Evolutionary conservation across 1,140 invertebrate species (phyloP), one percentile per base, ranked within the genome.

Genomic region (Ips nitidus): DNA sequence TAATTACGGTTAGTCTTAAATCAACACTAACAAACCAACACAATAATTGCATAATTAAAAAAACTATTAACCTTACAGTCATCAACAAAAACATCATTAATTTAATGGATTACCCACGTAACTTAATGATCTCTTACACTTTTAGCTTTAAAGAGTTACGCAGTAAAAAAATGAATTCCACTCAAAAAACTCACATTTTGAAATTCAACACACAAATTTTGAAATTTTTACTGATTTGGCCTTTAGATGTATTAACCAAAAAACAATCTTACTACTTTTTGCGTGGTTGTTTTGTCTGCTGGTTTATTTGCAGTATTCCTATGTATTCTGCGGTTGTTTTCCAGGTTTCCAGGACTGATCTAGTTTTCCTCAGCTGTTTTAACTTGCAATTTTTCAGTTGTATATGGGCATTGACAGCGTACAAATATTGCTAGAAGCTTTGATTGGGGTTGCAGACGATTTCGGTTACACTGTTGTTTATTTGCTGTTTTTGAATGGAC

Each of bases 401-500:
- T 66, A 38, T 5, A 43, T 66, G n/a, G 43, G 56, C 39, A 66
- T 66, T 58, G 64, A 66, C 37, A 43, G 58, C 39, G 6, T 66
- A 7, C 43, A 57, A 22, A 66, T 66, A 38, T 43, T 66, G 8
- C 8, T 57, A n/a, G 64, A 66, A 47, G 64, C 64, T 7, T 38
- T 66, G 5, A 52, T 70, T 6, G 69, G 58, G 38, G 39, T 70
- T 40, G 55, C 52, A 6, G 56, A 70, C 39, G 60, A 60, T 52
- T 59, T 45, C 22, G 69, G 61, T n/a, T 70, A 70, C 43, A 55
- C 42, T 6, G 39, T 65, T 3, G 69, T 45, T 3, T 70, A 64
- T 38, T 37, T 58, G 3, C 65, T 41, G n/a, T 47, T 70, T 47
- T 4, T 70, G 36, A 39, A 55, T 52, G 65, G 65, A n/a, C 53